Conservation (phyloP, 2,113 vertebrate species). For the Isichthys henryi region DNA sequence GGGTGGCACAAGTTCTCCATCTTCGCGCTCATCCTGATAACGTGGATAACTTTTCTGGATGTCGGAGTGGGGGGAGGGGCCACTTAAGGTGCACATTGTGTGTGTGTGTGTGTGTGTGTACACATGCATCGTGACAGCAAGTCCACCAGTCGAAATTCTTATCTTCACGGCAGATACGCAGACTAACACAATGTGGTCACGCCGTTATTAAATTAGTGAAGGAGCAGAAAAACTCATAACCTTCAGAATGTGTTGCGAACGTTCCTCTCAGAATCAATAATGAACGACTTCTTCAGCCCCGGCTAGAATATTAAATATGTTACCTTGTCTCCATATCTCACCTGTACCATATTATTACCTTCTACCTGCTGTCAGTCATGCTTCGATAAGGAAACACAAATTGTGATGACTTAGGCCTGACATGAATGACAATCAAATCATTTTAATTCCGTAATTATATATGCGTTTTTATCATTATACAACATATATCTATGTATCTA, state of each 20-base stretch:
- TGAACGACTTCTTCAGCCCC: background rate
- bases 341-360: background rate
- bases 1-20: background rate
- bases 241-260: background rate
- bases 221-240: conserved; percentile 9
- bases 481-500: background rate
- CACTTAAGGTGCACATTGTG: background rate
- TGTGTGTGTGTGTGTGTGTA: background rate
- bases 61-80: background rate
- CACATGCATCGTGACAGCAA: background rate
- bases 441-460: background rate
- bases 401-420: background rate
- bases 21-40: background rate
- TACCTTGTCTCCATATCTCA: background rate
- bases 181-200: conserved; percentile 1
- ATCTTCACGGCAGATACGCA: background rate
- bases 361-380: background rate
- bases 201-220: conserved; percentile 9
- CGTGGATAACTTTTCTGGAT: background rate
- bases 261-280: conserved; percentile 11
- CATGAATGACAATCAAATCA: background rate
- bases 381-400: background rate
- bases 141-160: background rate
- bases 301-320: conserved; percentile 10
- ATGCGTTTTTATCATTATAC: background rate